Conservation (phyloP, 2,113 vertebrate genomes). For the Poeciliopsis occidentalis region DNA sequence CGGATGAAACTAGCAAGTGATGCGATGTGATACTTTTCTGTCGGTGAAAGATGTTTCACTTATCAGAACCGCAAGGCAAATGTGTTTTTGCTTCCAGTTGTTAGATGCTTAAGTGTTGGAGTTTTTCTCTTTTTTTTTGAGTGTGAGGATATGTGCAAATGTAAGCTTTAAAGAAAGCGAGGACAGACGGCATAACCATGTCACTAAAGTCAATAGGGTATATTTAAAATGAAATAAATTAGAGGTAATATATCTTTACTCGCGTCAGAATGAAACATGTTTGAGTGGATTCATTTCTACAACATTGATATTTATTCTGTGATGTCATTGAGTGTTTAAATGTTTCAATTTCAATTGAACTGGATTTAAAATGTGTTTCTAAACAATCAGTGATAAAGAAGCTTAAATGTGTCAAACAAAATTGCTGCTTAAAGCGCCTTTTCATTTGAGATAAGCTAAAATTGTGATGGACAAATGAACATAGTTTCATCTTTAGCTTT, state of each 20-base stretch:
- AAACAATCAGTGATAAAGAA: background rate
- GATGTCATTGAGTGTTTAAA: background rate
- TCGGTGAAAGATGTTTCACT: background rate
- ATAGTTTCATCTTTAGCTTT: too few species aligned
- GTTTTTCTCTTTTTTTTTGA: background rate
- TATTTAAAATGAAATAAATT: background rate
- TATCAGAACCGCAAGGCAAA: background rate
- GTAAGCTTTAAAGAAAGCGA: background rate
- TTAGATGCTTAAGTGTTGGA: background rate
- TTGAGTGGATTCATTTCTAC: background rate
- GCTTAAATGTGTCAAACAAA: too few species aligned
- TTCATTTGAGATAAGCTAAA: too few species aligned
- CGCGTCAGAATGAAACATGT: background rate
- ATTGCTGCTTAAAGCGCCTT: too few species aligned
- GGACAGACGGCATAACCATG: background rate
- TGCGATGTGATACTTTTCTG: slow-evolving; percentile 21
- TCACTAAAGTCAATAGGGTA: background rate
- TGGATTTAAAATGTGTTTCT: background rate
- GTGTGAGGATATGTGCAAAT: background rate
- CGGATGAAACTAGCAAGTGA: slow-evolving; percentile 2
- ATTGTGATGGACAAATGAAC: too few species aligned
- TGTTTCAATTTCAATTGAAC: background rate
- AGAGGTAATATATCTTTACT: background rate
- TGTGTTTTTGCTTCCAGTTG: background rate
- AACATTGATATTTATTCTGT: background rate